Conservation (phyloP, 2,888 invertebrate species). For the Drosophila eohydei region DNA sequence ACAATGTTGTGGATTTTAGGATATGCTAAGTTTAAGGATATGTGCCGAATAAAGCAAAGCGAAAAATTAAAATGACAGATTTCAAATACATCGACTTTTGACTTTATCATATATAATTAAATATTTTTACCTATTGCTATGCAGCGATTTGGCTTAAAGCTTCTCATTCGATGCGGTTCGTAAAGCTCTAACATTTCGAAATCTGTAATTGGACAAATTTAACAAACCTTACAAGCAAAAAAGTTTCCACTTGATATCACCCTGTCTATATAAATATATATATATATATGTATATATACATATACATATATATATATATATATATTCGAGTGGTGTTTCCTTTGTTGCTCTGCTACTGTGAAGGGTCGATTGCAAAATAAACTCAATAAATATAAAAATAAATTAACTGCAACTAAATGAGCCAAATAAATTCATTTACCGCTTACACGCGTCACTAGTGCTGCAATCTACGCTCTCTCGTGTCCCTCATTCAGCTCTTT, state of each 20-base stretch:
- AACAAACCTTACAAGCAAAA: neutral
- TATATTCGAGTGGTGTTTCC: neutral
- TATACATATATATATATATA: neutral
- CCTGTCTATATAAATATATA: neutral
- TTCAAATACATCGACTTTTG: neutral
- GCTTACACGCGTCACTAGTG: constrained; percentile 62
- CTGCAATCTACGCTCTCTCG: constrained; percentile 26
- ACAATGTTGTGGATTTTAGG: constrained; percentile 51
- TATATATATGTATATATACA: too few relatives aligned
- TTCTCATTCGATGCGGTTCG: neutral
- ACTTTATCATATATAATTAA: neutral
- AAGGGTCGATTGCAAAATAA: constrained; percentile 45
- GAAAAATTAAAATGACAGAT: neutral
- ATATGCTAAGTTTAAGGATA: constrained; percentile 8
- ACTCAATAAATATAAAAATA: constrained; percentile 76
- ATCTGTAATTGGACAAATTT: neutral
- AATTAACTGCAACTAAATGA: constrained; percentile 73
- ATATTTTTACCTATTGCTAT: neutral
- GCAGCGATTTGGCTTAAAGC: neutral
- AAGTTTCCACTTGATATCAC: neutral
- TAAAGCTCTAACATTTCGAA: neutral
- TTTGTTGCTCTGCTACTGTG: neutral
- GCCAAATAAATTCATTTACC: constrained; percentile 77
- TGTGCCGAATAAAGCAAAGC: neutral
- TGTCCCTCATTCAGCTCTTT: neutral